Conservation (phyloP, 2,888 invertebrate genomes). For the Hyposoter dolosus region DNA sequence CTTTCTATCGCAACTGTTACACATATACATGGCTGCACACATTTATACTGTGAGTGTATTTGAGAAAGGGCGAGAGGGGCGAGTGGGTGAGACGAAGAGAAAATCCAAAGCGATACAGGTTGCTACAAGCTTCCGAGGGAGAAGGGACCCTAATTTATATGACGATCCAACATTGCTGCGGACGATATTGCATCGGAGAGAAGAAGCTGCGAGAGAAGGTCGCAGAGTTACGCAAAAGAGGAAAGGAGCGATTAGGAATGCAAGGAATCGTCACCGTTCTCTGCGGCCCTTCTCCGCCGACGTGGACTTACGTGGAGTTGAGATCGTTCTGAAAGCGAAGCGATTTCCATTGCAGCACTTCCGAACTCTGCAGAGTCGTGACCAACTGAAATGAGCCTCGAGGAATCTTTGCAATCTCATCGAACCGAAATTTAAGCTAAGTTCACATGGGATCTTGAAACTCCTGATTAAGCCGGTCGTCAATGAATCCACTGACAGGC, state of each 20-base stretch:
- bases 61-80: slow-evolving; percentile 2
- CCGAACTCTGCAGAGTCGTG: slow-evolving; percentile 1
- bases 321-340: slow-evolving; percentile 11
- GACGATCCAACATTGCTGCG: slow-evolving; percentile 21
- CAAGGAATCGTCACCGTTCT: background rate
- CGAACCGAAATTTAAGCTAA: slow-evolving; percentile 6
- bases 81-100: slow-evolving; percentile 15
- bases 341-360: slow-evolving; percentile 20
- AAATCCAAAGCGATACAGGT: background rate
- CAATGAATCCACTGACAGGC: background rate
- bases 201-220: slow-evolving; percentile 17
- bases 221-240: slow-evolving; percentile 12
- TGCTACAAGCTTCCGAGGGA: slow-evolving; percentile 27
- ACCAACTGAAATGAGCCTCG: slow-evolving; percentile 6
- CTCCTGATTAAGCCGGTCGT: background rate
- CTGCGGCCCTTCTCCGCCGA: background rate
- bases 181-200: slow-evolving; percentile 18
- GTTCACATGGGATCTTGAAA: slow-evolving; percentile 7
- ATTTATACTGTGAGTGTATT: background rate
- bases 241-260: slow-evolving; percentile 40
- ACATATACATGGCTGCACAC: slow-evolving; percentile 1
- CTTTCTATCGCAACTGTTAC: background rate
- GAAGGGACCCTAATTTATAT: slow-evolving; percentile 42
- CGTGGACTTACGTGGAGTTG: background rate
- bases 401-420: slow-evolving; percentile 18